These are phyloP conservation scores for Eristalis pertinax DNA, from an alignment of 2,888 invertebrate genomes.

Conservation along the genomic window DNA sequence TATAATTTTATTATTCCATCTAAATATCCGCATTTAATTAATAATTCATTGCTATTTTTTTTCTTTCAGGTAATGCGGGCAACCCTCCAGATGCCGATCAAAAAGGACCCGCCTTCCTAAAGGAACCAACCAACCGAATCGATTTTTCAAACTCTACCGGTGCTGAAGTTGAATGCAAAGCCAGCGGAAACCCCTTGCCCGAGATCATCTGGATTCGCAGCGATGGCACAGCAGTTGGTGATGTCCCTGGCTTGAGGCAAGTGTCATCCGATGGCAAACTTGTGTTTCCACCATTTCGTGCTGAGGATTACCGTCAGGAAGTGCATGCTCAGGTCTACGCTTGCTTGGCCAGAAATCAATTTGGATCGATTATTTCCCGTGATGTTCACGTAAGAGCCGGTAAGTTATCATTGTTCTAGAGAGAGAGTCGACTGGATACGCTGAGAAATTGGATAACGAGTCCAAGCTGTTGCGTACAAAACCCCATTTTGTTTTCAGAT, in stretches of 20 bases:
- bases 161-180: constrained; percentile 95
- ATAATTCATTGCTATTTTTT: not conserved
- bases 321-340: constrained; percentile 97
- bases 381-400: constrained; percentile 97
- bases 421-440: constrained; percentile 63
- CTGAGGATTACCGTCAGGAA: constrained; percentile 95
- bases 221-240: constrained; percentile 95
- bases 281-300: constrained; percentile 96
- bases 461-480: constrained; percentile 1
- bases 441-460: constrained; percentile 21
- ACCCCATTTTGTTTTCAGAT: constrained; percentile 15
- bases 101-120: constrained; percentile 94
- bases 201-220: constrained; percentile 96
- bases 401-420: constrained; percentile 82
- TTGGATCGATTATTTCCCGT: constrained; percentile 94
- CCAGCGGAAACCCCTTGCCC: constrained; percentile 93
- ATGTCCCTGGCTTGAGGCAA: constrained; percentile 93
- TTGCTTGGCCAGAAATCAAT: constrained; percentile 93
- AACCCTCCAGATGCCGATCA: constrained; percentile 86
- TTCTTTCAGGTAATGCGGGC: constrained; percentile 75
- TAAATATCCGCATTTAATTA: not conserved
- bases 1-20: not conserved
- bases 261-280: constrained; percentile 95
- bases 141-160: constrained; percentile 97
- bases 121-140: constrained; percentile 94